Conservation (phyloP, 2,888 invertebrate species). For the Lepidocyrtoides sp. region DNA sequence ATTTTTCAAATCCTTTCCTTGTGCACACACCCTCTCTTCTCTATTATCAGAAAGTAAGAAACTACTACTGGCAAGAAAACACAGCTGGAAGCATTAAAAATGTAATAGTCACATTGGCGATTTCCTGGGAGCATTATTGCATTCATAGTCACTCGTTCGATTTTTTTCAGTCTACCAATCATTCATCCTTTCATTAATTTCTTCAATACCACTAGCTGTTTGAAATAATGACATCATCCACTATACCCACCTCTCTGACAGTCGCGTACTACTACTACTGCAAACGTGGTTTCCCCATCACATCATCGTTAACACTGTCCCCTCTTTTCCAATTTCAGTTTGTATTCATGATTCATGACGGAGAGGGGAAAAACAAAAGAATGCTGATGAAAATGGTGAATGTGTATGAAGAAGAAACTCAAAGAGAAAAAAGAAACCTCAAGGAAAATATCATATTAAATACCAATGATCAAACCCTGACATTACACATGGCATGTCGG, state of each 20-base stretch:
- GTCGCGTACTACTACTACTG: background rate
- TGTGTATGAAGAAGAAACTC: background rate
- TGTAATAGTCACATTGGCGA: constrained; percentile 16
- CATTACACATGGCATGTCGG: constrained; percentile 68
- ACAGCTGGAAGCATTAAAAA: constrained; percentile 53
- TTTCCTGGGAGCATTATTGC: background rate
- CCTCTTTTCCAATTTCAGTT: constrained; percentile 32
- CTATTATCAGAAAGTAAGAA: background rate
- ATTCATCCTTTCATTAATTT: constrained; percentile 63
- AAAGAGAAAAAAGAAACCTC: constrained; percentile 31
- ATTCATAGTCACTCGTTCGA: constrained; percentile 52
- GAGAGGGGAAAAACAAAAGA: constrained; percentile 52
- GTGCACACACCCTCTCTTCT: background rate
- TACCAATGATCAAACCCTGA: constrained; percentile 69
- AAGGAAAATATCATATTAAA: constrained; percentile 71
- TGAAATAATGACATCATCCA: constrained; percentile 66
- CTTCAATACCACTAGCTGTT: no score
- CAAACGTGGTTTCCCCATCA: background rate
- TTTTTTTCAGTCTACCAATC: constrained; percentile 63
- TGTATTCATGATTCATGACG: constrained; percentile 34
- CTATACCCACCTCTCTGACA: no score
- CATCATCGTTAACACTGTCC: constrained; percentile 2
- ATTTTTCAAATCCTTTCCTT: constrained; percentile 4
- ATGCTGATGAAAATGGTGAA: constrained; percentile 39
- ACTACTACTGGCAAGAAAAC: constrained; percentile 28